Base-by-base conservation (phyloP, 2,797 vertebrate species). In the Argentina silus region DNA sequence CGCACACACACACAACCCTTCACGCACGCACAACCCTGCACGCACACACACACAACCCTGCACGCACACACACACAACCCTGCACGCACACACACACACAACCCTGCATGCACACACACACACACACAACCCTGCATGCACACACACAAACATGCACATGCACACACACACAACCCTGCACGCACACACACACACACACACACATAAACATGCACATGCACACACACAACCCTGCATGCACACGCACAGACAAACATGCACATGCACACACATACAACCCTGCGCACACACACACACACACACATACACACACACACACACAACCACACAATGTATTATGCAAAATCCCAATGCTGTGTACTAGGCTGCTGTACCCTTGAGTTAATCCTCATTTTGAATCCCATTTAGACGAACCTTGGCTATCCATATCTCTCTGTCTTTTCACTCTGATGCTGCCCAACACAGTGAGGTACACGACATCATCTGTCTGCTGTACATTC, bases 121-220 rank as follows among this genome's bases (percentile, higher is more conserved):
- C 27, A 36, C 27, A 36, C 27, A 36, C 27, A 36, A 36, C 27
- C 27, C 1, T 36, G 27, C 27, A 36, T 36, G 27, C 27, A 36
- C 27, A 36, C 27, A 36, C 27, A 36, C 27, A 36, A 36, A 1
- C 62, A 56, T 47, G 15, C 68, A 70, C 17, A 17, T 7, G 15
- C n/a, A 55, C 7, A n/a, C 51, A 57, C 51, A 17, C 8, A 64
- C 0, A 50, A 14, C 27, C 27, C 8, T 55, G 51, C 14, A 23
- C 27, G 4, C 4, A 4, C 27, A 36, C 4, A 36, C 27, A 36
- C 27, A 36, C 27, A 36, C 27, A 36, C 27, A 36, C 1, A 36
- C 27, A 36, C 27, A 81, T 4, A 83, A 76, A 36, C 27, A 36
- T 1, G 4, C 27, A 36, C 1, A 43, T 8, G 12, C 15, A 63